Percentiles rank a stretch among this genome's conserved stretches.
phyloP scores from a whole-genome alignment of 2,888 invertebrate genomes.

The Sminthurides aquaticus region DNA sequence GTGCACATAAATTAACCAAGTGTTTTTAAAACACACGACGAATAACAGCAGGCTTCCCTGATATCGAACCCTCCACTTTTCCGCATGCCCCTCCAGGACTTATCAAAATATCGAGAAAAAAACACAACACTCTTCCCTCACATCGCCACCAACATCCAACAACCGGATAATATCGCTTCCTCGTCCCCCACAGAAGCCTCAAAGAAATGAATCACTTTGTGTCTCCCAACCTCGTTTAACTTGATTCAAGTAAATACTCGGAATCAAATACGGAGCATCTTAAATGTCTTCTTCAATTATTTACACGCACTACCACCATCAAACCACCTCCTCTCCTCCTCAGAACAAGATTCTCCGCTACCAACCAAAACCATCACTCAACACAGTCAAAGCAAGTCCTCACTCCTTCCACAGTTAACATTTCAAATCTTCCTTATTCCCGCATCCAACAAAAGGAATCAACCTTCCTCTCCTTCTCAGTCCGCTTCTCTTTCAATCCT shows the following conservation, averaged over 20 bases:
- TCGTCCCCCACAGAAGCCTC: background rate
- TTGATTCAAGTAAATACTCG: background rate
- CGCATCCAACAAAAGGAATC: no score
- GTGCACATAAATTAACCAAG: background rate
- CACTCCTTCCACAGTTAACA: no score
- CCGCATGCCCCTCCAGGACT: background rate
- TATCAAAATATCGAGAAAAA: background rate
- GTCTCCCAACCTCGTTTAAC: background rate
- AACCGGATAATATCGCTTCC: background rate
- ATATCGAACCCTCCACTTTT: background rate
- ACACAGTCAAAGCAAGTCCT: no score
- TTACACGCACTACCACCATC: background rate
- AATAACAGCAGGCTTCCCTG: background rate
- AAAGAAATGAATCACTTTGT: background rate
- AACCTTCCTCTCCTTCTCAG: no score
- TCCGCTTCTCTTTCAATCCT: no score
- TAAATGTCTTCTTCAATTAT: slow-evolving; percentile 1
- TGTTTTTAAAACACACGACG: background rate
- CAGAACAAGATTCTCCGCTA: background rate
- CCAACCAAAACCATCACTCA: no score
- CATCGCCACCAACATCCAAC: background rate
- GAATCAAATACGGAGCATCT: background rate
- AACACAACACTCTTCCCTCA: background rate
- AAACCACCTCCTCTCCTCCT: background rate
- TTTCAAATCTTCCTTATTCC: no score